A percentile compares a stretch with the other conserved stretches of the same genome.
phyloP scores from a whole-genome alignment of 2,113 vertebrate genomes.

The Nestor notabilis region DNA sequence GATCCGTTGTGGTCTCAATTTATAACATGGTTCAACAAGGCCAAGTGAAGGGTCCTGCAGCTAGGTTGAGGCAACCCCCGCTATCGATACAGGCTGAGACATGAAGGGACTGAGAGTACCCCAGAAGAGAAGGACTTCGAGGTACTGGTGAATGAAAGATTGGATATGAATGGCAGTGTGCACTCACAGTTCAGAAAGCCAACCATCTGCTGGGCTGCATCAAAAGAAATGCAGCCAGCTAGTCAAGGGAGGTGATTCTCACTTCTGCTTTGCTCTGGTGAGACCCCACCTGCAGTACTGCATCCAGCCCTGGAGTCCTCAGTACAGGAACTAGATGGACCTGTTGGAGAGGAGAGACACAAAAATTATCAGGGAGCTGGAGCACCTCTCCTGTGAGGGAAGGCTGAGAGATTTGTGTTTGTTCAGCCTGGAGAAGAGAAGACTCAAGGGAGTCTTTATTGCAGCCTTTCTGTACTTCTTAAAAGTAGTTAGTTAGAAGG shows the following conservation, averaged over 20 bases:
- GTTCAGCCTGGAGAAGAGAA: neutral
- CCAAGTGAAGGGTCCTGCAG: neutral
- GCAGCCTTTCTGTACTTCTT: neutral
- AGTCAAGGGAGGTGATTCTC: neutral
- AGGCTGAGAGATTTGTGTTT: neutral
- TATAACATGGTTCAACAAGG: too few relatives aligned
- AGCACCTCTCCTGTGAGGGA: neutral
- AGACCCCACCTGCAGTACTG: neutral
- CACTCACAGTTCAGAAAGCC: neutral
- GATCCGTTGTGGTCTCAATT: too few relatives aligned
- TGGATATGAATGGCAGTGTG: neutral
- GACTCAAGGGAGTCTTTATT: neutral
- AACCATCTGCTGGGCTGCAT: neutral
- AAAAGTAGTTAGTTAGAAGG: neutral
- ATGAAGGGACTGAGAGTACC: neutral
- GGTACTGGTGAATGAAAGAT: neutral
- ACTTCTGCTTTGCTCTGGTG: neutral
- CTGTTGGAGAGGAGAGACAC: neutral
- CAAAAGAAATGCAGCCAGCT: neutral
- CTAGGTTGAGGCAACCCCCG: neutral
- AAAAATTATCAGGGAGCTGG: neutral
- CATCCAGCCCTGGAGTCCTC: neutral
- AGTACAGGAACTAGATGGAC: neutral
- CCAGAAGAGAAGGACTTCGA: neutral
- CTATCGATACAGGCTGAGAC: neutral